phyloP scores from a whole-genome alignment of 2,888 invertebrate genomes.

The Eugnorisma glareosa region DNA sequence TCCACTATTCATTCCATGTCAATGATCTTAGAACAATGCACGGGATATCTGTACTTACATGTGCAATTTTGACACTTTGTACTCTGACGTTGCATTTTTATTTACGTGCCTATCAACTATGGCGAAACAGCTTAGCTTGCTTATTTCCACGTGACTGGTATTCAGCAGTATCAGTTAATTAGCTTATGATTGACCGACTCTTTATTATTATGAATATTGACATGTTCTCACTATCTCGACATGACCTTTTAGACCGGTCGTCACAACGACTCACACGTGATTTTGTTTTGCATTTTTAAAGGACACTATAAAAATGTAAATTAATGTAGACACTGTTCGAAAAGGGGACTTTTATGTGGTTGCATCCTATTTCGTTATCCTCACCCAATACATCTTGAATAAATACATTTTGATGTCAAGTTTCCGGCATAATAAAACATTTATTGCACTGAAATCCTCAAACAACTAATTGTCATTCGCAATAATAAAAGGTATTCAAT shows the following conservation, averaged over 20 bases:
- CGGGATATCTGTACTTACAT: slow-evolving; percentile 36
- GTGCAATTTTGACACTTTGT: slow-evolving; percentile 51
- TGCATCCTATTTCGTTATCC: slow-evolving; percentile 5
- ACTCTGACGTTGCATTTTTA: slow-evolving; percentile 51
- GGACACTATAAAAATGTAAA: slow-evolving; percentile 25
- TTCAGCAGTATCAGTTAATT: slow-evolving; percentile 45
- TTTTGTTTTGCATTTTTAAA: slow-evolving; percentile 43
- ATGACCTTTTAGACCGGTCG: slow-evolving; percentile 54
- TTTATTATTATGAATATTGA: slow-evolving; percentile 42
- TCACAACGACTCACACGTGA: slow-evolving; percentile 37
- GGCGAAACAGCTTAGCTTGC: slow-evolving; percentile 22
- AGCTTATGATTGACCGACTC: slow-evolving; percentile 32
- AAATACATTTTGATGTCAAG: not conserved
- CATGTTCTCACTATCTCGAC: slow-evolving; percentile 44
- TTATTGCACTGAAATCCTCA: not conserved
- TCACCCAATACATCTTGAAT: slow-evolving; percentile 10
- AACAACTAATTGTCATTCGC: not conserved
- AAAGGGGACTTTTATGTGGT: not conserved
- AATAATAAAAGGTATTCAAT: not conserved
- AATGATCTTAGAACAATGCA: slow-evolving; percentile 71
- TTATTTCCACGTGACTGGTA: slow-evolving; percentile 38
- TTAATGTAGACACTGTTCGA: slow-evolving; percentile 29
- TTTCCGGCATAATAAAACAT: slow-evolving; percentile 19
- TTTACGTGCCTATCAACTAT: slow-evolving; percentile 27
- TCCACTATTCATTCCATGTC: slow-evolving; percentile 75